Percentiles rank a stretch among this genome's conserved stretches.
phyloP scores from a whole-genome alignment of 2,113 vertebrate species.

The Panurus biarmicus region DNA sequence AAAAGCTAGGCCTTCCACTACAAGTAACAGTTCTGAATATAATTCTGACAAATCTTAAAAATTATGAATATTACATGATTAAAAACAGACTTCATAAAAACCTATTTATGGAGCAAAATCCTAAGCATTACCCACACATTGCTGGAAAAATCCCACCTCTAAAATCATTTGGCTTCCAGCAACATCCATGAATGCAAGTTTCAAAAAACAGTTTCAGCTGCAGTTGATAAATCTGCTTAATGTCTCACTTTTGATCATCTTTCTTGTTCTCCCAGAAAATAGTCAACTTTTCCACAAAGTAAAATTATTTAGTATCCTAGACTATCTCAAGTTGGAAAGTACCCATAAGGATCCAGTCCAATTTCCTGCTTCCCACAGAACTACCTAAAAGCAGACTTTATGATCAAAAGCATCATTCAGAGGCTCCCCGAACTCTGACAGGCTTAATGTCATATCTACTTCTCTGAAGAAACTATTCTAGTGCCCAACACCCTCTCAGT shows the following conservation, averaged over 20 bases:
- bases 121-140: background rate
- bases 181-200: background rate
- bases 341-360: background rate
- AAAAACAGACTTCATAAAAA: background rate
- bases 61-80: background rate
- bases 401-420: background rate
- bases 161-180: background rate
- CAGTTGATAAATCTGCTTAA: background rate
- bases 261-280: background rate
- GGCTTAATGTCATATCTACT: rapidly evolving
- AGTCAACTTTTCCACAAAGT: background rate
- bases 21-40: background rate
- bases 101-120: background rate
- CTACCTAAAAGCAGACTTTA: background rate
- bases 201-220: background rate
- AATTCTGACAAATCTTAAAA: background rate
- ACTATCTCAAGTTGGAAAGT: background rate
- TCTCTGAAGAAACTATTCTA: background rate
- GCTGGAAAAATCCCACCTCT: background rate
- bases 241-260: background rate
- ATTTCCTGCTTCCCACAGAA: background rate
- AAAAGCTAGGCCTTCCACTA: background rate
- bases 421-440: background rate
- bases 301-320: background rate
- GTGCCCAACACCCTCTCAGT: background rate